Percentiles rank a stretch among this genome's conserved stretches.
These are phyloP conservation scores for Catharus fuscescens DNA, from an alignment of 2,113 vertebrate genomes.

Conservation along the genomic window DNA sequence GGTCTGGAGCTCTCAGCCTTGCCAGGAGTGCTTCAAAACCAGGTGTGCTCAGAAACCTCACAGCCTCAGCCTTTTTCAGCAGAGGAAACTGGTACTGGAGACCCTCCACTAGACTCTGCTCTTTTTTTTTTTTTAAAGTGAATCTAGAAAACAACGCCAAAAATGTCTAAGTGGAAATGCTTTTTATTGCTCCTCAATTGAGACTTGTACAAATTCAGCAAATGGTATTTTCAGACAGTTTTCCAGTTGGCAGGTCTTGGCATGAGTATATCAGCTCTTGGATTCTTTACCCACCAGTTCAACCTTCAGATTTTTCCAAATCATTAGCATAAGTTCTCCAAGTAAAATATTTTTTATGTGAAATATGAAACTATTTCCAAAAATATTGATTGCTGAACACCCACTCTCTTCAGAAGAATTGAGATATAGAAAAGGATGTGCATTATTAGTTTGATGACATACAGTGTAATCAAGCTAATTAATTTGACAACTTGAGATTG, in stretches of 20 bases:
- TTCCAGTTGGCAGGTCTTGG: background rate
- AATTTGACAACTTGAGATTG: slow-evolving; percentile 29
- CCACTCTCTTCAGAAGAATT: background rate
- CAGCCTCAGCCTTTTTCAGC: background rate
- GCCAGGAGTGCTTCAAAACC: background rate
- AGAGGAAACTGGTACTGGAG: background rate
- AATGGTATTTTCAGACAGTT: background rate
- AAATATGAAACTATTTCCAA: background rate
- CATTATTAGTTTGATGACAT: background rate
- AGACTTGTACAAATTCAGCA: background rate
- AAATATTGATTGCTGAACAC: background rate
- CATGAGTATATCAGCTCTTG: background rate
- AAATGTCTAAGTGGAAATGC: background rate
- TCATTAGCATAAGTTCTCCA: background rate
- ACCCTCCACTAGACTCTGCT: background rate
- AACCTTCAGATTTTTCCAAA: background rate
- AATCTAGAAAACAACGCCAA: background rate
- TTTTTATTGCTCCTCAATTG: background rate
- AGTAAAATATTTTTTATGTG: background rate
- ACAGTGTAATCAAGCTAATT: slow-evolving; percentile 25
- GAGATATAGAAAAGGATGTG: background rate
- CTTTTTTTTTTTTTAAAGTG: background rate
- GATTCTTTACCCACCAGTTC: background rate
- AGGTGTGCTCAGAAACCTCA: background rate
- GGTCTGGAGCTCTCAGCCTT: background rate